Percentiles rank a stretch among this genome's conserved stretches.
phyloP scores from a whole-genome alignment of 2,113 vertebrate genomes.

The Poeciliopsis prolifica region DNA sequence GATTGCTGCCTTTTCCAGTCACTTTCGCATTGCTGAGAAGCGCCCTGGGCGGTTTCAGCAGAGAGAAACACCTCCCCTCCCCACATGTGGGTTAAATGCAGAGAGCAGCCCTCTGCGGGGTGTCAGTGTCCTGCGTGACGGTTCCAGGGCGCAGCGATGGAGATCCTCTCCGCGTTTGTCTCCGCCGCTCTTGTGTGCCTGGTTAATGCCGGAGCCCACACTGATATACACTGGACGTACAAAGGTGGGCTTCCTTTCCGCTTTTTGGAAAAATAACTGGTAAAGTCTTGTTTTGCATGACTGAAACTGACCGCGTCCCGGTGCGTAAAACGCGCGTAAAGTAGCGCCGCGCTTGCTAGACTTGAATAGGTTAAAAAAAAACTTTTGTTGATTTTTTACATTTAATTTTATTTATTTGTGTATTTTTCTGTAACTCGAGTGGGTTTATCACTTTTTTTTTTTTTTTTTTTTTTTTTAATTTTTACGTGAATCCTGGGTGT shows the following conservation, averaged over 20 bases:
- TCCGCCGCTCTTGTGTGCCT: conserved; percentile 39
- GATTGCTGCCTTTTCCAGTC: neutral
- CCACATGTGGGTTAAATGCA: conserved; percentile 21
- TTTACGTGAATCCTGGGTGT: neutral
- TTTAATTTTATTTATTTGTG: too few relatives aligned
- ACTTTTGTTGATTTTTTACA: too few relatives aligned
- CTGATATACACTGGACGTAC: conserved; percentile 80
- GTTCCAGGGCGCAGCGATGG: conserved; percentile 57
- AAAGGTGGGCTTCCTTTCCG: conserved; percentile 60
- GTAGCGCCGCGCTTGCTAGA: neutral
- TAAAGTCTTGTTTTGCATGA: too few relatives aligned
- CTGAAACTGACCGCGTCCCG: neutral
- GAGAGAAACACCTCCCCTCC: conserved; percentile 55
- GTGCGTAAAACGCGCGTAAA: conserved; percentile 31
- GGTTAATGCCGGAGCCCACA: conserved; percentile 51
- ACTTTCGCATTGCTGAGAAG: conserved; percentile 17
- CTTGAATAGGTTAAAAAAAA: neutral
- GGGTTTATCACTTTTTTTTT: neutral
- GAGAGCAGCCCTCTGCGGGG: conserved; percentile 26
- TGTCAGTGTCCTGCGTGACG: conserved; percentile 18
- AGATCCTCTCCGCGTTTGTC: conserved; percentile 51
- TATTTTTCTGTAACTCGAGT: neutral
- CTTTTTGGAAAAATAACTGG: neutral
- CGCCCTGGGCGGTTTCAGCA: conserved; percentile 59
- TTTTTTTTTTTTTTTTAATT: neutral